Percentiles rank a stretch among this genome's conserved stretches.
phyloP scores from a whole-genome alignment of 2,888 invertebrate species.

The Melieria omissa region DNA sequence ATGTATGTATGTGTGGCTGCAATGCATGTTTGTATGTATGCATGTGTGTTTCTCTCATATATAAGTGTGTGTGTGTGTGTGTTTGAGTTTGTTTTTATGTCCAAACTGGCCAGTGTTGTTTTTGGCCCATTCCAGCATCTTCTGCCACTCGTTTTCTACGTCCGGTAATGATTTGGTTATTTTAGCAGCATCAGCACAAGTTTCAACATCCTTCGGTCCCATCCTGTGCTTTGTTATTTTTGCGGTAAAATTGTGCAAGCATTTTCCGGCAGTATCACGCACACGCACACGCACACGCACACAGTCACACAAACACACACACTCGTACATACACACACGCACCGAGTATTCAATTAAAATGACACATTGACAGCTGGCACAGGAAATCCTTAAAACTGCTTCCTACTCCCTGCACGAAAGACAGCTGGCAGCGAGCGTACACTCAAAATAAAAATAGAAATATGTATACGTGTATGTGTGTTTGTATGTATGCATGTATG shows the following conservation, averaged over 20 bases:
- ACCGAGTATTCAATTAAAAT: conserved; percentile 29
- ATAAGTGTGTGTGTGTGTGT: background rate
- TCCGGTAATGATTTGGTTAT: conserved; percentile 23
- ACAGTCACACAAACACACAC: background rate
- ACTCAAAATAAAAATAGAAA: too few species aligned
- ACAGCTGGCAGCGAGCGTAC: too few species aligned
- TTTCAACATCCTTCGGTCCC: background rate
- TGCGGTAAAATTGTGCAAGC: background rate
- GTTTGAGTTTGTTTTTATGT: too few species aligned
- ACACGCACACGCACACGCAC: background rate
- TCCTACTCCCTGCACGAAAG: too few species aligned
- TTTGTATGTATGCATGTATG: too few species aligned
- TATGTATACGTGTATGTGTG: too few species aligned
- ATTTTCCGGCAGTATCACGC: background rate
- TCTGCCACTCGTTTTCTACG: conserved; percentile 5
- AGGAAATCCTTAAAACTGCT: too few species aligned
- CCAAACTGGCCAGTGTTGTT: conserved; percentile 11
- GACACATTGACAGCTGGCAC: conserved; percentile 27
- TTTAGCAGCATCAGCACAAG: conserved; percentile 22
- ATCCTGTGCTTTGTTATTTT: background rate
- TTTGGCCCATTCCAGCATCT: conserved; percentile 16
- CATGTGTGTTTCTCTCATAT: background rate
- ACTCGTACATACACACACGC: background rate
- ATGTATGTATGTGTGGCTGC: background rate
- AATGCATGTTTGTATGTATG: background rate